Conservation (phyloP, 2,113 vertebrate species). For the Grammomys surdaster region DNA sequence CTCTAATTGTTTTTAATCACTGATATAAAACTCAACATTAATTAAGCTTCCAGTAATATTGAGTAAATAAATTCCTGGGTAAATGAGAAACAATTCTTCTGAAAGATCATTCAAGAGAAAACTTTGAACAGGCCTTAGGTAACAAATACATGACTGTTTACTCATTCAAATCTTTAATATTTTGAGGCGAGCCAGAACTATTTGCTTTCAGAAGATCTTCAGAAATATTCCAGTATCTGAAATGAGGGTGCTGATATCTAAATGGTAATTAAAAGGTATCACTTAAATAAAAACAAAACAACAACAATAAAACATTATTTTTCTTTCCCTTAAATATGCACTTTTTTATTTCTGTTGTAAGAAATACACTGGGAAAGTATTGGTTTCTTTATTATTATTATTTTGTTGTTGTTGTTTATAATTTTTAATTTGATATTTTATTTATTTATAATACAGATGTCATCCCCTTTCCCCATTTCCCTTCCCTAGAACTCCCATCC, state of each 20-base stretch:
- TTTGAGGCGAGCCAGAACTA: fast-evolving
- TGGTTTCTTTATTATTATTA: background rate
- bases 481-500: too few relatives aligned
- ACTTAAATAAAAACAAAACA: background rate
- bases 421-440: too few relatives aligned
- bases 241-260: background rate
- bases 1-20: background rate
- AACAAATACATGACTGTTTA: background rate
- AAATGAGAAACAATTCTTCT: background rate
- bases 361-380: background rate
- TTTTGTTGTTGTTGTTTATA: too few relatives aligned
- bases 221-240: background rate
- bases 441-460: too few relatives aligned
- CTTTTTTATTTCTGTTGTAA: background rate
- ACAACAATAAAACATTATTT: background rate
- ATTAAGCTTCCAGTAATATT: background rate
- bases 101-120: background rate
- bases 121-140: background rate
- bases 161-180: background rate
- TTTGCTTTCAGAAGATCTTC: background rate
- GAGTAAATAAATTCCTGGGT: background rate
- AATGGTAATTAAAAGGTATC: background rate
- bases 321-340: background rate
- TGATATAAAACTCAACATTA: background rate
- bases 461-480: too few relatives aligned